A percentile compares a stretch with the other conserved stretches of the same genome.
These are phyloP conservation scores for Hiodon tergisus DNA, from an alignment of 2,113 vertebrate species.

Conservation along the genomic window DNA sequence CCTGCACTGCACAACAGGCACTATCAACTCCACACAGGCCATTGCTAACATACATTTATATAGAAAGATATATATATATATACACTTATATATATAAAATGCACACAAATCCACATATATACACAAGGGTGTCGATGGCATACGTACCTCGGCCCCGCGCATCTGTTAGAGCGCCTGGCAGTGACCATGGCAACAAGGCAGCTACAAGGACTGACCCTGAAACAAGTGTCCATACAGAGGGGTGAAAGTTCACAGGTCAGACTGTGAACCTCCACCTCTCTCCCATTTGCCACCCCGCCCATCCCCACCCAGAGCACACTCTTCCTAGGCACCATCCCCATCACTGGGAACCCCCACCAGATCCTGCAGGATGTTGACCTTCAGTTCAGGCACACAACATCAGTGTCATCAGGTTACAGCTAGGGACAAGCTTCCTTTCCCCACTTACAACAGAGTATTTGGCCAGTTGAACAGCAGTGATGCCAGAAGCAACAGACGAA, in stretches of 20 bases:
- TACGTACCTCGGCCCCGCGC: conserved; percentile 90
- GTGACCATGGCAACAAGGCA: conserved; percentile 88
- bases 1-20: conserved; percentile 8
- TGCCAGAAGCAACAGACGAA: too few relatives aligned
- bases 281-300: conserved; percentile 42
- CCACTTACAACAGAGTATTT: too few relatives aligned
- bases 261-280: conserved; percentile 90
- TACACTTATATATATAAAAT: neutral
- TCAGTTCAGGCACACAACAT: neutral
- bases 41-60: conserved; percentile 5
- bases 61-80: conserved; percentile 21
- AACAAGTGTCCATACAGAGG: conserved; percentile 94
- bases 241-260: conserved; percentile 93
- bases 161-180: conserved; percentile 83
- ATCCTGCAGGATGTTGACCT: too few relatives aligned
- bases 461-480: too few relatives aligned
- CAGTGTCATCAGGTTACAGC: too few relatives aligned
- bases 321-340: neutral
- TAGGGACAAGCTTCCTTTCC: too few relatives aligned
- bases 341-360: neutral
- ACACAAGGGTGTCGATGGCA: conserved; percentile 44
- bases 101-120: conserved; percentile 37
- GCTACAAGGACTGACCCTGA: conserved; percentile 94
- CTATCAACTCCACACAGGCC: conserved; percentile 10
- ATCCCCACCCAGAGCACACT: neutral